phyloP scores from a whole-genome alignment of 2,113 vertebrate genomes.

The Tringa solitaria region DNA sequence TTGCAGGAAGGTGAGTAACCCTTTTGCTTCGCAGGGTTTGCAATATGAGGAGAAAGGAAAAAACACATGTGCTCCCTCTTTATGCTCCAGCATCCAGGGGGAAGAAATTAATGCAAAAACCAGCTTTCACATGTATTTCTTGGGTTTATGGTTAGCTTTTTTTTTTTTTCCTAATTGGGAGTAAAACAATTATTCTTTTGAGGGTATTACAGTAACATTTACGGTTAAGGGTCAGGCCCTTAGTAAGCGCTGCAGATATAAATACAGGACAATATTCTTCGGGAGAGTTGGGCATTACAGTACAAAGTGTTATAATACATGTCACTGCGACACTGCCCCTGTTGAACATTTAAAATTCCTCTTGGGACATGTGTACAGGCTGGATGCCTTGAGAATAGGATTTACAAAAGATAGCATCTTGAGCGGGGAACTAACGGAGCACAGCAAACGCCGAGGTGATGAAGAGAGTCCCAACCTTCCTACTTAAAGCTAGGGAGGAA shows the following conservation, averaged over 20 bases:
- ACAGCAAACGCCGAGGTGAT: not conserved
- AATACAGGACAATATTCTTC: not conserved
- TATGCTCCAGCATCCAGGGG: not conserved
- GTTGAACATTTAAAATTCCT: not conserved
- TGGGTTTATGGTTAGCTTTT: not conserved
- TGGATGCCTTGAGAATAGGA: not conserved
- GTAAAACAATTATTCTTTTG: not conserved
- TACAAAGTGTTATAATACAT: not conserved
- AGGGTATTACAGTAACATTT: not conserved
- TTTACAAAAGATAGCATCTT: not conserved
- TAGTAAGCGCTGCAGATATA: not conserved
- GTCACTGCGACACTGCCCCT: not conserved
- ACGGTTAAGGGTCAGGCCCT: not conserved
- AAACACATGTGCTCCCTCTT: constrained; percentile 21
- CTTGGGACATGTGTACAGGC: not conserved
- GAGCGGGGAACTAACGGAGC: not conserved
- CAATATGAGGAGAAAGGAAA: constrained; percentile 9
- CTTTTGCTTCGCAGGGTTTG: not conserved
- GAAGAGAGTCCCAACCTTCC: not conserved
- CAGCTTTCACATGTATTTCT: not conserved
- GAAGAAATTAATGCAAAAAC: constrained; percentile 32
- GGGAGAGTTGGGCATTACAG: not conserved
- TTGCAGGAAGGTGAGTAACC: constrained; percentile 29
- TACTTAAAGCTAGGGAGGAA: not conserved
- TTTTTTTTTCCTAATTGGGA: not conserved